Evolutionary conservation across 2,888 invertebrate species (phyloP), one percentile per base, ranked within the genome.

Genomic region (Ectemnius continuus): DNA sequence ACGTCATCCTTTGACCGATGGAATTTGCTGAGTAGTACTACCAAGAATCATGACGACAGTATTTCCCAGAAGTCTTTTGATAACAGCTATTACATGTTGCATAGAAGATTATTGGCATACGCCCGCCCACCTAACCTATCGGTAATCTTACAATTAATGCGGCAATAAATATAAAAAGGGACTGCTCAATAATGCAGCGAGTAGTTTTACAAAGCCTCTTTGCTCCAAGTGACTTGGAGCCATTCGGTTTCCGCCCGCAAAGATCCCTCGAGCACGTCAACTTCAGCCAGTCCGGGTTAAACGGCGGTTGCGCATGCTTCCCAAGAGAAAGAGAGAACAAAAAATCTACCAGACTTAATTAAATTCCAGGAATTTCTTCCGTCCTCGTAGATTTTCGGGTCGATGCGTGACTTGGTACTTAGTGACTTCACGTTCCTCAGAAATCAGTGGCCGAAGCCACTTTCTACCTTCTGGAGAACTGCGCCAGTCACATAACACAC

Each of bases 341-440:
- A 66, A 78, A 77, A 63, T 28, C 20, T 28, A 47, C 65, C 48
- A 28, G 61, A 75, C 76, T 84, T 84, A 84, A 84, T 85, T 84
- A 84, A 84, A 84, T 84, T 85, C 83, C 79, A 67, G 71, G 78
- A 78, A 84, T 84, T 73, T 77, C 80, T 80, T 79, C 70, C 81
- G 77, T 78, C 75, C 70, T 68, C 63, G 61, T 60, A 70, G 75
- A 73, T 79, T 52, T 78, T 75, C 66, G 76, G 80, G 73, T 84
- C 84, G 82, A 74, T 80, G 78, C 70, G 61, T 72, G 71, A 60
- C 61, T 61, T 61, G 3, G 23, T 71, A 76, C 63, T 65, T 65
- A 52, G 14, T 20, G 52, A 56, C 8, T 36, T 36, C 8, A 36
- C 36, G 8, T 36, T 6, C 5, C 36, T 8, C 11, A 11, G 36